Percentiles rank a stretch among this genome's conserved stretches.
Conservation (phyloP, 2,113 vertebrate species). For the Vimba vimba region DNA sequence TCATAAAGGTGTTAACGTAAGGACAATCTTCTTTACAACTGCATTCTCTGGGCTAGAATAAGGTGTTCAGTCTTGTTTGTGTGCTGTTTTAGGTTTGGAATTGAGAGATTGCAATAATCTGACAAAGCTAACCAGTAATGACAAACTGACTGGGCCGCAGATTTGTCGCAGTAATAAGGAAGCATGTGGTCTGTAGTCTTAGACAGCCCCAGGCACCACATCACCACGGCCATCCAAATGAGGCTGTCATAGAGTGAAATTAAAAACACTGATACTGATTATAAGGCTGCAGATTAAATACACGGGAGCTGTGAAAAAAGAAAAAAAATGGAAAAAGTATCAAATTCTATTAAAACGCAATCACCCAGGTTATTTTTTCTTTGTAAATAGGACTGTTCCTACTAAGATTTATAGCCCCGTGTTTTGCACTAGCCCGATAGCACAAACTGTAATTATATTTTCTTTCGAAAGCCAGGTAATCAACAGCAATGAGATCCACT, state of each 20-base stretch:
- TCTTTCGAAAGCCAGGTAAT: neutral
- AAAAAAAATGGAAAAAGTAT: neutral
- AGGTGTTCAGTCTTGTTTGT: conserved; percentile 47
- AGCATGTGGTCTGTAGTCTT: conserved; percentile 18
- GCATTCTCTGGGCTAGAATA: conserved; percentile 37
- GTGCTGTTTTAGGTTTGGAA: conserved; percentile 52
- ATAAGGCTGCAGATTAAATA: conserved; percentile 12
- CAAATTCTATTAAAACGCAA: conserved; percentile 9
- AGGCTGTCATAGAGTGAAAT: conserved; percentile 21
- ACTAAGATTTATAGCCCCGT: neutral
- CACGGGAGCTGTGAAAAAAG: neutral
- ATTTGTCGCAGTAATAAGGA: conserved; percentile 54
- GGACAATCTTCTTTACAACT: conserved; percentile 26
- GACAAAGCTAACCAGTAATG: conserved; percentile 35
- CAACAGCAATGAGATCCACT: neutral
- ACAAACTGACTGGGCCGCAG: neutral
- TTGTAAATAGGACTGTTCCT: conserved; percentile 17
- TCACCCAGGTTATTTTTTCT: neutral
- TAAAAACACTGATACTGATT: conserved; percentile 19
- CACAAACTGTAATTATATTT: neutral
- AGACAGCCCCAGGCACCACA: conserved; percentile 23
- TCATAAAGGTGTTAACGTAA: neutral
- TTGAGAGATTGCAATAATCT: conserved; percentile 44
- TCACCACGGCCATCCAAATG: conserved; percentile 40
- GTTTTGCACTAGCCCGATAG: conserved; percentile 1